A percentile compares a stretch with the other conserved stretches of the same genome.
phyloP scores from a whole-genome alignment of 1,140 invertebrate genomes.

The Chrysoperla carnea region DNA sequence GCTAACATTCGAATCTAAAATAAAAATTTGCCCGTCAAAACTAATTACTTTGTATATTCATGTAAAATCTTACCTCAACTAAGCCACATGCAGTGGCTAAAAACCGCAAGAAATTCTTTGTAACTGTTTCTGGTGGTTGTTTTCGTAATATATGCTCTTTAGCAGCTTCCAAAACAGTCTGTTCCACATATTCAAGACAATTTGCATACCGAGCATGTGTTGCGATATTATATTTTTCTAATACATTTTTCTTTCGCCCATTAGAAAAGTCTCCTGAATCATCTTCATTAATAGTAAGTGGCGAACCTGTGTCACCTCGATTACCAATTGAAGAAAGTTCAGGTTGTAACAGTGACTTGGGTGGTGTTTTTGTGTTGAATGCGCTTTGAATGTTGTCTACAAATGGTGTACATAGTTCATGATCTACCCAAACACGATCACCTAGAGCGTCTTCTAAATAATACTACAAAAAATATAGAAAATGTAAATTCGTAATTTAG shows the following conservation, averaged over 20 bases:
- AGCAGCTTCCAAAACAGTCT: slow-evolving; percentile 67
- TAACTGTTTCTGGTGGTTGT: slow-evolving; percentile 70
- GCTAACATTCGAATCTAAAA: slow-evolving; percentile 56
- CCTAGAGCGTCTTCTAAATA: slow-evolving; percentile 89
- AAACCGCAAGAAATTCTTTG: slow-evolving; percentile 72
- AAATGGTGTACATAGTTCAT: slow-evolving; percentile 76
- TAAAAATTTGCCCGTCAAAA: background rate
- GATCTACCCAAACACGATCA: slow-evolving; percentile 85
- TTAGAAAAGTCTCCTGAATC: slow-evolving; percentile 27
- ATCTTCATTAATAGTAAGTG: slow-evolving; percentile 32
- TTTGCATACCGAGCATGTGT: slow-evolving; percentile 38
- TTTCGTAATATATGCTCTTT: slow-evolving; percentile 72
- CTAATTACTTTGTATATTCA: background rate
- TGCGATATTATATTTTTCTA: slow-evolving; percentile 22
- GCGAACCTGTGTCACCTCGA: slow-evolving; percentile 27
- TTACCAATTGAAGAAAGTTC: slow-evolving; percentile 31
- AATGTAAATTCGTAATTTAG: too few species aligned
- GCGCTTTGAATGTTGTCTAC: slow-evolving; percentile 84
- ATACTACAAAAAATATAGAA: slow-evolving; percentile 40
- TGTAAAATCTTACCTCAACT: slow-evolving; percentile 36
- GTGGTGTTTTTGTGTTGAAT: slow-evolving; percentile 67
- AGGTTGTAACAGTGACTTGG: slow-evolving; percentile 35
- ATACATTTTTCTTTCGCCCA: slow-evolving; percentile 19
- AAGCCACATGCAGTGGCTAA: slow-evolving; percentile 72
- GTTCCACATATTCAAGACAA: slow-evolving; percentile 54